phyloP scores from a whole-genome alignment of 1,140 invertebrate species.

The Geopemphigus sp. region DNA sequence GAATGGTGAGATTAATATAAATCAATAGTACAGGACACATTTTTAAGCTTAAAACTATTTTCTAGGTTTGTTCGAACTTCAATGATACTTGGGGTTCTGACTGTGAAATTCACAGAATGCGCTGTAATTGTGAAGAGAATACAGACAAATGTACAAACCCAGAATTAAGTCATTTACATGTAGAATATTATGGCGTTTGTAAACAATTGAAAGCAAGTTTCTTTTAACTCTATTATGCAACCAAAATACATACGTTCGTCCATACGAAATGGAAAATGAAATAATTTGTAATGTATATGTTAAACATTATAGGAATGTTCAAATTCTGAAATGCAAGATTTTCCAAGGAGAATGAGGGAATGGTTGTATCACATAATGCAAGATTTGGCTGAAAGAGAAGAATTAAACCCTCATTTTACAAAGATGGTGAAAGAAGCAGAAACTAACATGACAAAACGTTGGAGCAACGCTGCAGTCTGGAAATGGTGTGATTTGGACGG shows the following conservation, averaged over 20 bases:
- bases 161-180: constrained; percentile 81
- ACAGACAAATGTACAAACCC: constrained; percentile 70
- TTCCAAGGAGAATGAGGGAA: constrained; percentile 90
- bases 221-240: neutral
- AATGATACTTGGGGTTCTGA: constrained; percentile 92
- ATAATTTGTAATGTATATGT: neutral
- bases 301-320: constrained; percentile 67
- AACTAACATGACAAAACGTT: constrained; percentile 75
- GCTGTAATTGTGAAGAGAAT: constrained; percentile 80
- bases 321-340: constrained; percentile 82
- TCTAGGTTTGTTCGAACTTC: constrained; percentile 83
- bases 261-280: neutral
- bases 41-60: constrained; percentile 35
- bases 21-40: neutral
- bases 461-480: constrained; percentile 91
- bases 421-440: constrained; percentile 86
- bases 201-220: constrained; percentile 69
- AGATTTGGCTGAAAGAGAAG: constrained; percentile 85
- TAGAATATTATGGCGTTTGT: constrained; percentile 88
- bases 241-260: neutral
- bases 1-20: constrained; percentile 60
- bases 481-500: constrained; percentile 95
- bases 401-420: constrained; percentile 79
- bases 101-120: constrained; percentile 85
- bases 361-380: constrained; percentile 97